Evolutionary conservation across 2,888 invertebrate species (phyloP).

Genomic region (Epirrhoe tristata): DNA sequence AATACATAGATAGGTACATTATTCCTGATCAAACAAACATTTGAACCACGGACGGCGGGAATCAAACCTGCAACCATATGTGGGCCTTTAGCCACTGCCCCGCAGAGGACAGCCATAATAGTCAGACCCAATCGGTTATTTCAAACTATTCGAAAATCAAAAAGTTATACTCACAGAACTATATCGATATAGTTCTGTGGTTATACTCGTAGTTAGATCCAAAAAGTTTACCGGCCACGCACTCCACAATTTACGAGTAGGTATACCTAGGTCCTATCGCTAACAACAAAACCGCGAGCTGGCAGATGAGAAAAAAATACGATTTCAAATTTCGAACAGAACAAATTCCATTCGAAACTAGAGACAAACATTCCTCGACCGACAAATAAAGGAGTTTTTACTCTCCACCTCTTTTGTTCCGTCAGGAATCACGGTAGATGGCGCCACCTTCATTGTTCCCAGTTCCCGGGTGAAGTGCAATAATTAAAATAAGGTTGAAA

Average conservation of each 20-base stretch:
- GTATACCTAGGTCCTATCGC: not conserved
- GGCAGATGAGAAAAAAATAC: not conserved
- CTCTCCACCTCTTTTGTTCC: constrained; percentile 13
- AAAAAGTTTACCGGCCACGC: not conserved
- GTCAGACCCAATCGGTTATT: no score
- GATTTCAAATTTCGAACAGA: constrained; percentile 5
- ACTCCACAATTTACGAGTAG: not conserved
- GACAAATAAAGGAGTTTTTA: constrained; percentile 15
- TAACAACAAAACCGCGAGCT: not conserved
- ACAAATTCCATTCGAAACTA: constrained; percentile 8
- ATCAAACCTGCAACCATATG: no score
- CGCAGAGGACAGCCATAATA: no score
- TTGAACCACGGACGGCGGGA: no score
- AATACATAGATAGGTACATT: no score
- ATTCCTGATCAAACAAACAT: no score
- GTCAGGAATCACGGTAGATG: constrained; percentile 27
- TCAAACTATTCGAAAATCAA: no score
- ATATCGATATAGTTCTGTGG: no score
- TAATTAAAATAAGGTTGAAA: constrained; percentile 23
- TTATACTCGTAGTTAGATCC: no score
- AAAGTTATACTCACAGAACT: no score
- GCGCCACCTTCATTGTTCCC: constrained; percentile 18
- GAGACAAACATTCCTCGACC: constrained; percentile 14
- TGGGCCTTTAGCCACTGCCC: no score
- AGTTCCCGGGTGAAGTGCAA: constrained; percentile 12